Conservation (phyloP, 2,797 vertebrate genomes). For the Schizopygopsis malacanthus region DNA sequence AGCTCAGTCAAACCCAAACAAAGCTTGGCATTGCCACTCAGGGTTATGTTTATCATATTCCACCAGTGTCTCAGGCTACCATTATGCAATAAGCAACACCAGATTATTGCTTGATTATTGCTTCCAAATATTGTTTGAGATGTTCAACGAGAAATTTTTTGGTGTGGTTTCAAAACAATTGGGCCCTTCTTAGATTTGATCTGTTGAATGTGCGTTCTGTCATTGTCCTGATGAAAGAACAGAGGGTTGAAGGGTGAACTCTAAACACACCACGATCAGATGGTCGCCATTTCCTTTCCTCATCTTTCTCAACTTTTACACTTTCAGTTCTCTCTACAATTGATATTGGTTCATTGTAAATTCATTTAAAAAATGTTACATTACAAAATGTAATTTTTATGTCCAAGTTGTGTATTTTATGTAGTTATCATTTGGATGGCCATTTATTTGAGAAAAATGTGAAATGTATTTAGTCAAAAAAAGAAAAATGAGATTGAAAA, state of each 20-base stretch:
- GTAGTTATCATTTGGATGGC: background rate
- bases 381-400: too few species aligned
- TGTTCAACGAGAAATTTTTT: conserved; percentile 41
- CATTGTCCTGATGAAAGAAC: conserved; percentile 44
- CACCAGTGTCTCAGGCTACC: conserved; percentile 34
- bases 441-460: background rate
- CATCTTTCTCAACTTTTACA: background rate
- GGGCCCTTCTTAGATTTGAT: conserved; percentile 39
- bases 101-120: background rate
- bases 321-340: background rate
- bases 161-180: conserved; percentile 46
- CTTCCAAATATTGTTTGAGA: conserved; percentile 17
- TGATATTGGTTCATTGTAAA: background rate
- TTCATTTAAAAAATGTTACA: background rate
- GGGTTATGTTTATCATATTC: conserved; percentile 62
- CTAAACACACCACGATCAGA: conserved; percentile 34
- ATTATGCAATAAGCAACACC: conserved; percentile 32
- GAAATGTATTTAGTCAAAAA: background rate
- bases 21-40: conserved; percentile 61
- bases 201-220: background rate
- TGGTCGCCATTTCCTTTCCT: background rate
- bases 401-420: background rate
- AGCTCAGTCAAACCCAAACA: conserved; percentile 61
- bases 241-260: conserved; percentile 26
- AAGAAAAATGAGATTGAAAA: background rate